These are phyloP conservation scores for Lasioglossum figueresi DNA, from an alignment of 2,888 invertebrate genomes.

Conservation along the genomic window DNA sequence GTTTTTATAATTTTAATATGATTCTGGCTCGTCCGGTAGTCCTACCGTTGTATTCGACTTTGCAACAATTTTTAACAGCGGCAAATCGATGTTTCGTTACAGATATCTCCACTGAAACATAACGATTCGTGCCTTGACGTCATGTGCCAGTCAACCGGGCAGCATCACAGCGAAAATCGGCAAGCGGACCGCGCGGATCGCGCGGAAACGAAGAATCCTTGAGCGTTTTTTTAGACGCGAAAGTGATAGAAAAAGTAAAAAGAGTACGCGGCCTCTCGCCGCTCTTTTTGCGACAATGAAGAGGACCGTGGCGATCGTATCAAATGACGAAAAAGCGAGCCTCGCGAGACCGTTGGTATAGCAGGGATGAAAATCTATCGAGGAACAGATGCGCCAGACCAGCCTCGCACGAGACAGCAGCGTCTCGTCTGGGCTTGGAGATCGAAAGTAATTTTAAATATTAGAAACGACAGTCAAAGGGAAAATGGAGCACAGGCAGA, in stretches of 20 bases:
- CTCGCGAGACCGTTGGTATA: neutral
- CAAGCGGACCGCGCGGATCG: neutral
- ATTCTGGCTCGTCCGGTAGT: no score
- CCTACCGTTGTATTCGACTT: no score
- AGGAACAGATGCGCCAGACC: constrained; percentile 30
- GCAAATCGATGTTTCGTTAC: constrained; percentile 18
- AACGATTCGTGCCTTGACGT: constrained; percentile 37
- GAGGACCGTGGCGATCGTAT: neutral
- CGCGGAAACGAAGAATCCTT: neutral
- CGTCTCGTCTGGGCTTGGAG: constrained; percentile 59
- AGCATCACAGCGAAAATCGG: neutral
- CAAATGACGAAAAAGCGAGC: constrained; percentile 3
- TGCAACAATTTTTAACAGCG: no score
- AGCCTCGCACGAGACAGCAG: constrained; percentile 50
- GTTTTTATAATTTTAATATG: no score
- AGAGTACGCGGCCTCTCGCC: neutral
- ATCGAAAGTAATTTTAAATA: constrained; percentile 15
- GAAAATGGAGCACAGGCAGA: constrained; percentile 88
- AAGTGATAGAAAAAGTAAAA: neutral
- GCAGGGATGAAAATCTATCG: constrained; percentile 44
- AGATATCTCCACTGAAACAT: neutral
- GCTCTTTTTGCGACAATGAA: constrained; percentile 27
- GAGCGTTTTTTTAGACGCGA: neutral
- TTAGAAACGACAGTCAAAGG: constrained; percentile 50
- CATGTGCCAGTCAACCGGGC: constrained; percentile 13